Conservation (phyloP, 2,797 vertebrate genomes). For the Acrossocheilus wenchowensis region DNA sequence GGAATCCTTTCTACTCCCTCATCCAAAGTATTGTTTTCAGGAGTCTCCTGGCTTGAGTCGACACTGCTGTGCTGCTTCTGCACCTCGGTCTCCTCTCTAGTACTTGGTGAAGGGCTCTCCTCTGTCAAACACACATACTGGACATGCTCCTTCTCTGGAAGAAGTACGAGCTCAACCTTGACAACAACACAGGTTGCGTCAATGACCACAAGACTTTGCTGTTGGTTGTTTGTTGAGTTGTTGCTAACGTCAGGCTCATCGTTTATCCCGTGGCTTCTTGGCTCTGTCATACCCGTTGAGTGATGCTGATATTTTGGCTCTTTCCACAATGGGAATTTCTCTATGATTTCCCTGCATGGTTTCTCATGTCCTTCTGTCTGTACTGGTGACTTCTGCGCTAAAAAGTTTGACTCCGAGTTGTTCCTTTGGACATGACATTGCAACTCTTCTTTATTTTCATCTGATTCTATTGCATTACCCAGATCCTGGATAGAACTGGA, state of each 20-base stretch:
- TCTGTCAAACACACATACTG: conserved; percentile 62
- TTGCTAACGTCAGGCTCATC: conserved; percentile 39
- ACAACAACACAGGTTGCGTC: conserved; percentile 76
- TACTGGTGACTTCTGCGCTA: conserved; percentile 1
- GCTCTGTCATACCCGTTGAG: conserved; percentile 56
- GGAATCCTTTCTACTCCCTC: conserved; percentile 68
- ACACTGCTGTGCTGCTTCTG: background rate
- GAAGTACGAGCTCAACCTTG: conserved; percentile 73
- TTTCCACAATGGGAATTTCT: conserved; percentile 79
- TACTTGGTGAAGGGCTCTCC: background rate
- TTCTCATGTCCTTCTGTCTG: conserved; percentile 42
- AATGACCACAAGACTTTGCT: conserved; percentile 65
- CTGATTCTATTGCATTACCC: background rate
- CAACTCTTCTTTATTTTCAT: background rate
- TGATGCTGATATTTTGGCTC: conserved; percentile 69
- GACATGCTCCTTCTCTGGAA: conserved; percentile 75
- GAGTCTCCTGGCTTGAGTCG: conserved; percentile 7
- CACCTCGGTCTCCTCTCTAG: background rate
- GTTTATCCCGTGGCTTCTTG: conserved; percentile 34
- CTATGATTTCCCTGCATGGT: conserved; percentile 45
- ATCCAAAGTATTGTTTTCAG: conserved; percentile 65
- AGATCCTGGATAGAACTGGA: background rate
- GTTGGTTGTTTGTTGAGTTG: conserved; percentile 58
- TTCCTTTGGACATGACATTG: background rate
- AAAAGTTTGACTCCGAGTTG: conserved; percentile 31